Evolutionary conservation across 2,888 invertebrate species (phyloP), one percentile per base, ranked within the genome.

Genomic region (Hypena proboscidalis): DNA sequence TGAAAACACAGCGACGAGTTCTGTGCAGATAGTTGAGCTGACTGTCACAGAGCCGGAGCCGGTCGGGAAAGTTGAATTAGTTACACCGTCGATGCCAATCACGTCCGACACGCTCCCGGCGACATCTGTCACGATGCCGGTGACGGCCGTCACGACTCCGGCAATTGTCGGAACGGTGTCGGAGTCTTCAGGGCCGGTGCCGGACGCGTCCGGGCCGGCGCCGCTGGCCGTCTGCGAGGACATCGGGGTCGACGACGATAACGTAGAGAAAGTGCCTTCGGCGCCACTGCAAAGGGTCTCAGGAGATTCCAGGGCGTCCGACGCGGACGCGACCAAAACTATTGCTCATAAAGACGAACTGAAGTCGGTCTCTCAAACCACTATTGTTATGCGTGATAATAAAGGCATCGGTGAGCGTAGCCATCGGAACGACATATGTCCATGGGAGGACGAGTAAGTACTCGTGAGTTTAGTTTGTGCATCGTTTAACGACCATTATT

Each of bases 371-470:
- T 82, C 88, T 55, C 82, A 85, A 72, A 76, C 86, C 63, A 80
- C 83, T 83, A 82, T 85, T 77, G 88, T 87, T 83, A 86, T 80
- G 76, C 80, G 80, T 76, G 83, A 80, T 75, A 81, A 73, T 77
- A 84, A 80, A 70, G 78, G 74, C 75, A 68, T 77, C 75, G 78
- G 76, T 70, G 84, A 83, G 58, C 76, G 77, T 56, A 83, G 79
- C 72, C 81, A 94, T 87, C 93, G 93, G 86, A 96, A 95, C 89
- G 96, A 97, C 89, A 94, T 97, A 80, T 97, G 97, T 92, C 97
- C 97, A 44, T 97, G 97, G 97, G 97, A 97, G 93, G 97, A 97
- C 92, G 97, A 97, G 97, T 97, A 93, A 96, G 97, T 95, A 85
- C 67, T 68, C 61, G 66, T 61, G 69, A 59, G 54, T 59, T 63